These are phyloP conservation scores for Bombus superbus DNA, from an alignment of 1,140 invertebrate species.

Conservation along the genomic window DNA sequence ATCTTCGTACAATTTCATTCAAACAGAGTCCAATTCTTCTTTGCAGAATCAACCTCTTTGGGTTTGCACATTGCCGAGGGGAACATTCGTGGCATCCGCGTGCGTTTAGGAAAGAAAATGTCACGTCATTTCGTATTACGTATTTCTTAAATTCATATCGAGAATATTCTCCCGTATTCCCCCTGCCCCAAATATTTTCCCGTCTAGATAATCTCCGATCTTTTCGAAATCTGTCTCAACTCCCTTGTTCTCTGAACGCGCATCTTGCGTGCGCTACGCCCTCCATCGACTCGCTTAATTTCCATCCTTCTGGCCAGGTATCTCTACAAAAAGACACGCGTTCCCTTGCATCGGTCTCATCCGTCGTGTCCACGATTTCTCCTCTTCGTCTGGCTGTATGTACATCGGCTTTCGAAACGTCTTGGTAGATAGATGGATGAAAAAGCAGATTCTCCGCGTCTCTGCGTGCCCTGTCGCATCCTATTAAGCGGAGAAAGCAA, in stretches of 20 bases:
- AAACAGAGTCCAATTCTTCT: too few species aligned
- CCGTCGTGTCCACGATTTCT: background rate
- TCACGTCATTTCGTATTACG: background rate
- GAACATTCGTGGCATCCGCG: background rate
- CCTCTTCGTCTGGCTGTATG: background rate
- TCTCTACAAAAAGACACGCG: background rate
- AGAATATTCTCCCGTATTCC: background rate
- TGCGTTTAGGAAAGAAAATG: background rate
- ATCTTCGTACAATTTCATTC: background rate
- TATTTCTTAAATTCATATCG: too few species aligned
- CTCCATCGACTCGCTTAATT: background rate
- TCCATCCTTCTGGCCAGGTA: background rate
- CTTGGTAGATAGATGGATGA: background rate
- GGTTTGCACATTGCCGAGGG: background rate
- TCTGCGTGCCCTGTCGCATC: background rate
- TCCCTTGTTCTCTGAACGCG: background rate
- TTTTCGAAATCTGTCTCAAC: background rate
- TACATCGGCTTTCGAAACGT: background rate
- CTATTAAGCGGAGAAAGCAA: conserved; percentile 34
- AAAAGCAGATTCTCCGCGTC: background rate
- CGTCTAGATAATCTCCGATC: background rate
- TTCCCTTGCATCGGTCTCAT: background rate
- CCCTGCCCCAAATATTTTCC: background rate
- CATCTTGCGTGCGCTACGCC: background rate
- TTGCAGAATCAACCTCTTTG: background rate